Base-by-base conservation (phyloP, 1,140 invertebrate species). In the Augochlora pura region DNA sequence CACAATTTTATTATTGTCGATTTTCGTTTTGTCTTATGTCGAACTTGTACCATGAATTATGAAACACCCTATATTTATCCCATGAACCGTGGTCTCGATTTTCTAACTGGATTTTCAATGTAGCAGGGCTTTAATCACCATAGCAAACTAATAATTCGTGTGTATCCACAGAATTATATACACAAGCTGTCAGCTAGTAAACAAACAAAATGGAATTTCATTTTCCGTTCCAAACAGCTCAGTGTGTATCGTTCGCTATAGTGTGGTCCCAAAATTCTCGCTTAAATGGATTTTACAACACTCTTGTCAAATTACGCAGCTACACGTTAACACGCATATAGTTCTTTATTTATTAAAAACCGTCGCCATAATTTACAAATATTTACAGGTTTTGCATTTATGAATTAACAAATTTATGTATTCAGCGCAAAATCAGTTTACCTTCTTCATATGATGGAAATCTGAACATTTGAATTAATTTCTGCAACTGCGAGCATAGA, bases 201-300 rank as follows among this genome's bases (percentile, higher is more conserved):
- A 66, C 64, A 46, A 66, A 42, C 64, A 46, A 46, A 25, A 25
- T 46, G 39, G 39, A 23, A 46, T 66, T n/a, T 39, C 39, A 66
- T 66, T 66, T 66, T 46, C 46, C 64, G 23, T 66, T 25, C 39
- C 64, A 66, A 66, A 66, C 64, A 66, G 23, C 6, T 46, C 64
- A 0, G n/a, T 4, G 39, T 25, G 39, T 39, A 42, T 46, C 21
- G 39, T 12, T 46, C 21, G 3, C n/a, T 65, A n/a, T 8, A 23
- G 38, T 14, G 18, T 16, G 1, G 2, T 2, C n/a, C 21, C 8
- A 21, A 23, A 2, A 9, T n/a, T 7, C 18, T 5, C 21, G n/a
- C 8, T 57, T 57, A 65, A 65, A 65, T 42, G 21, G 38, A 3
- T 65, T 39, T 1, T 18, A 23, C 21, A 65, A 65, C 38, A 23